Evolutionary conservation across 2,113 vertebrate species (phyloP).

Genomic region (Sclerurus mexicanus): DNA sequence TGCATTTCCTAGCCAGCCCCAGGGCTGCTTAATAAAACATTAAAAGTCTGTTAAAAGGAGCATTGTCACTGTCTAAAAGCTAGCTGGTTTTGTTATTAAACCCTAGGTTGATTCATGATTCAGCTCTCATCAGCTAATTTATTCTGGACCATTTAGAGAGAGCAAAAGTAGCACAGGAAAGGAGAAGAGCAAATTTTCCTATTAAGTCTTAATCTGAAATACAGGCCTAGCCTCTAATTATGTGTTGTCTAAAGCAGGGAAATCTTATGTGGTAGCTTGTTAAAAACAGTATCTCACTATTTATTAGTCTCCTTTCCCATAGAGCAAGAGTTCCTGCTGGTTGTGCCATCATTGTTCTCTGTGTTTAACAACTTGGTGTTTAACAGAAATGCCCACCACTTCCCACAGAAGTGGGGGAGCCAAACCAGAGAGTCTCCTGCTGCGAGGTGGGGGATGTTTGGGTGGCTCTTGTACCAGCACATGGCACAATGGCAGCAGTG

Average conservation of each 20-base stretch:
- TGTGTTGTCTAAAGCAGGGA: neutral
- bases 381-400: neutral
- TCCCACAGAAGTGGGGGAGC: neutral
- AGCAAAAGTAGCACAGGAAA: neutral
- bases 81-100: neutral
- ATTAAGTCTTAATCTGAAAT: neutral
- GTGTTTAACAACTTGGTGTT: rapidly evolving
- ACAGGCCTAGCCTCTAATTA: neutral
- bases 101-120: neutral
- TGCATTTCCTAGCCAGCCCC: neutral
- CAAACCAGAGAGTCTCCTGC: neutral
- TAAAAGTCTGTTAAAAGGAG: neutral
- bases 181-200: neutral
- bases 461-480: neutral
- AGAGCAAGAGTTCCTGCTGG: neutral
- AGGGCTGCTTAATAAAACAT: constrained; percentile 21
- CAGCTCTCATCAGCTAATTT: neutral
- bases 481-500: neutral
- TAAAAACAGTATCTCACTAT: neutral
- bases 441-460: neutral
- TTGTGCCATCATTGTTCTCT: neutral
- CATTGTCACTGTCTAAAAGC: neutral
- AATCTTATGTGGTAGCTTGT: neutral
- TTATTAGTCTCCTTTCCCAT: neutral
- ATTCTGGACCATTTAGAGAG: neutral